A percentile compares a stretch with the other conserved stretches of the same genome.
These are phyloP conservation scores for Labeo rohita DNA, from an alignment of 2,113 vertebrate genomes.

Conservation along the genomic window DNA sequence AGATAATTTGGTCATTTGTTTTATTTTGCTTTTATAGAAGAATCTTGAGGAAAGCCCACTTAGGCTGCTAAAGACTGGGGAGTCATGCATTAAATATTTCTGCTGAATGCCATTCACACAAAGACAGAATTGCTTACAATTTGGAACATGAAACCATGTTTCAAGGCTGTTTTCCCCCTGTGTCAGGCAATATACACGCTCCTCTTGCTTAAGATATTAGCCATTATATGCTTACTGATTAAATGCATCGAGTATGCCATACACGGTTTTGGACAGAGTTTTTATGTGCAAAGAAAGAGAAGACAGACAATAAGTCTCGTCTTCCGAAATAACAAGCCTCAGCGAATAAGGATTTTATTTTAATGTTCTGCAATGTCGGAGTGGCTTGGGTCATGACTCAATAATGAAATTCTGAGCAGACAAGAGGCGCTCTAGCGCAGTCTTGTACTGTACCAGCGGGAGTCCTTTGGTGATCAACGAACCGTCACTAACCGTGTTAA, in stretches of 20 bases:
- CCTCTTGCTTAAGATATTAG: background rate
- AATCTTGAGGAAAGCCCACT: background rate
- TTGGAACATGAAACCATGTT: background rate
- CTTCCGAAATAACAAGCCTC: background rate
- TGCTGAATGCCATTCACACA: background rate
- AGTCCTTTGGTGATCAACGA: slow-evolving; percentile 88
- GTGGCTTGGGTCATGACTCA: background rate
- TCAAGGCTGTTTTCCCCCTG: background rate
- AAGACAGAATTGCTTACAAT: background rate
- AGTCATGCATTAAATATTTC: background rate
- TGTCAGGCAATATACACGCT: background rate
- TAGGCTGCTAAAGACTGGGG: background rate
- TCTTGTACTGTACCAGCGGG: slow-evolving; percentile 85
- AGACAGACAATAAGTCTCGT: background rate
- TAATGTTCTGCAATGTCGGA: background rate
- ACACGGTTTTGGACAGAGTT: background rate
- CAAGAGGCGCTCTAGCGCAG: slow-evolving; percentile 69
- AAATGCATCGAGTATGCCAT: background rate
- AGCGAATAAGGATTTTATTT: background rate
- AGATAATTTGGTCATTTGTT: background rate
- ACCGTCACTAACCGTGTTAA: slow-evolving; percentile 96
- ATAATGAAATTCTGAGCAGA: slow-evolving; percentile 48
- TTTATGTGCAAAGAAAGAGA: background rate
- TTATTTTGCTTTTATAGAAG: background rate
- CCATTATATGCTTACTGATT: background rate